Conservation (phyloP, 2,888 invertebrate genomes). For the Stenodema calcarata region DNA sequence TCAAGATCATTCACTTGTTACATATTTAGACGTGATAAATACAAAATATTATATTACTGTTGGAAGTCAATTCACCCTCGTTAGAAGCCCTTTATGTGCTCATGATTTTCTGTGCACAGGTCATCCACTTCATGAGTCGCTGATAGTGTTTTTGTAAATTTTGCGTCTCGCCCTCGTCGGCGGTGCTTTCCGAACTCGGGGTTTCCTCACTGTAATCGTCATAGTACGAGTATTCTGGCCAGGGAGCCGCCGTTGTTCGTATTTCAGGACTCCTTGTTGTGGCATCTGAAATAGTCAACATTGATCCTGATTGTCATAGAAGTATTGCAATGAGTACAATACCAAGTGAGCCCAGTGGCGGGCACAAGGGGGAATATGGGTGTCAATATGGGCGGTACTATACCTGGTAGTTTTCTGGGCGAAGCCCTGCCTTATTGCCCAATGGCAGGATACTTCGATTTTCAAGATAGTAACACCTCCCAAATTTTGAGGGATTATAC, state of each 20-base stretch:
- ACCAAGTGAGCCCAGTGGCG: too few species aligned
- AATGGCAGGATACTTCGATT: too few species aligned
- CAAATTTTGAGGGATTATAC: too few species aligned
- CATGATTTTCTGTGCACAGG: slow-evolving; percentile 16
- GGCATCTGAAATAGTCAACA: background rate
- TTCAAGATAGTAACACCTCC: too few species aligned
- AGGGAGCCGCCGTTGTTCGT: background rate
- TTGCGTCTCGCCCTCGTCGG: background rate
- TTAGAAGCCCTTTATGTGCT: background rate
- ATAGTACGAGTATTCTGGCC: background rate
- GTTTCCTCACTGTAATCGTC: background rate
- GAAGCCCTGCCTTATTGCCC: too few species aligned
- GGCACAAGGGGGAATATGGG: too few species aligned
- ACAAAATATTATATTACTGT: too few species aligned
- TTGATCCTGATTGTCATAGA: too few species aligned
- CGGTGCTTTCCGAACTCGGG: background rate
- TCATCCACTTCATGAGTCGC: slow-evolving; percentile 31
- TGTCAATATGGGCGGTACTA: too few species aligned
- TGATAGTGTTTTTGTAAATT: slow-evolving; percentile 13
- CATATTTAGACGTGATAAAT: background rate
- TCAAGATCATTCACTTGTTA: background rate
- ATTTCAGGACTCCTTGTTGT: background rate
- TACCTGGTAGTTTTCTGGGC: too few species aligned
- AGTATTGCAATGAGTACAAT: too few species aligned
- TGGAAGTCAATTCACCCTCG: too few species aligned